A percentile compares a stretch with the other conserved stretches of the same genome.
phyloP scores from a whole-genome alignment of 2,113 vertebrate species.

The Syngnathus typhle region DNA sequence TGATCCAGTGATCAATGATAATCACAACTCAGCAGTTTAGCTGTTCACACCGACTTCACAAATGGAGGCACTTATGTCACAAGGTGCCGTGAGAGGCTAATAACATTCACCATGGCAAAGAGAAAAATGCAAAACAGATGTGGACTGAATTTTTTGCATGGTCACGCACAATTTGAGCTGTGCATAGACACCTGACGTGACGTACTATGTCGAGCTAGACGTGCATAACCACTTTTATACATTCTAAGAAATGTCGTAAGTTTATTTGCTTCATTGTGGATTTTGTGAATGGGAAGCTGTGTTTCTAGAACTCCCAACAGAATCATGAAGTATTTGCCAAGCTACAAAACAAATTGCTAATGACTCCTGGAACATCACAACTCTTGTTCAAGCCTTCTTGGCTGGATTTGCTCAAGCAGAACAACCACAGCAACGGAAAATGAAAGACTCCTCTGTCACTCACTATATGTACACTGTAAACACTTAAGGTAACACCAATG shows the following conservation, averaged over 20 bases:
- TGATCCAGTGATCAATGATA: slow-evolving; percentile 13
- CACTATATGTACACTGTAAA: slow-evolving; percentile 43
- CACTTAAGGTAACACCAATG: slow-evolving; percentile 19
- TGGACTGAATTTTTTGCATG: neutral
- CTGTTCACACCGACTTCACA: slow-evolving; percentile 18
- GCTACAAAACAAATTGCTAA: slow-evolving; percentile 7
- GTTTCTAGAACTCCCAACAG: neutral
- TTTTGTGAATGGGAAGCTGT: slow-evolving; percentile 1
- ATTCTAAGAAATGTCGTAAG: neutral
- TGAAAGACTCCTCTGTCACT: slow-evolving; percentile 13
- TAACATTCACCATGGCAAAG: slow-evolving; percentile 15
- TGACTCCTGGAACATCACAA: slow-evolving; percentile 7
- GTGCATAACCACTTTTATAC: neutral
- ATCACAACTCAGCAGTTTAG: slow-evolving; percentile 17
- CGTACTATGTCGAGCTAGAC: neutral
- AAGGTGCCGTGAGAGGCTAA: slow-evolving; percentile 10
- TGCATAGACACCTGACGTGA: slow-evolving; percentile 3
- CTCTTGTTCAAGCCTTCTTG: slow-evolving; percentile 1
- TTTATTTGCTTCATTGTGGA: slow-evolving; percentile 10
- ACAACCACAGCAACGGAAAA: slow-evolving; percentile 25
- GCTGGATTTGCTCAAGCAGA: slow-evolving; percentile 21
- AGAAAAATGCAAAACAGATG: slow-evolving; percentile 1
- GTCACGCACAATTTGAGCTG: slow-evolving; percentile 14
- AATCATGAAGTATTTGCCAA: neutral
- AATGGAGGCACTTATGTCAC: slow-evolving; percentile 14